These are phyloP conservation scores for Pentamera pediparva DNA, from an alignment of 53 echinoderm and acorn worm genomes.

Conservation along the genomic window DNA sequence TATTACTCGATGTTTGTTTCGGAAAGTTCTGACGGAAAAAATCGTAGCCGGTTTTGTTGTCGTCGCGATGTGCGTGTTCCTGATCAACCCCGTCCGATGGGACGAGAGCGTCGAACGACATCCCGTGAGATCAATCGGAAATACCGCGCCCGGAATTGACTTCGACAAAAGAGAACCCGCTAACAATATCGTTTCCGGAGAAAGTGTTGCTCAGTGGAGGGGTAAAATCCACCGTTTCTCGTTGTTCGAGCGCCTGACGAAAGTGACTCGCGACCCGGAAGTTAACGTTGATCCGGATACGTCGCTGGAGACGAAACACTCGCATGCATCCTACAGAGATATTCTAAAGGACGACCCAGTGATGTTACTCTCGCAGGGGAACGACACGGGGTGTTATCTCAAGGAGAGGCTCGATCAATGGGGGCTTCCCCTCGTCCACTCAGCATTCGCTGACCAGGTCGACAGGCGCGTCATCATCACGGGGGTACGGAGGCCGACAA, in stretches of 20 bases:
- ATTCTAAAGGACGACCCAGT: neutral
- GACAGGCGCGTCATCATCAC: conserved; percentile 34
- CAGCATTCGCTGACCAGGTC: conserved; percentile 46
- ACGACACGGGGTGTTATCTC: conserved; percentile 48
- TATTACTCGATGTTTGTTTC: neutral
- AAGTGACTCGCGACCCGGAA: neutral
- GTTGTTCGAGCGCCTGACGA: neutral
- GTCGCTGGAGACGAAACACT: neutral
- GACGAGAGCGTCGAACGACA: neutral
- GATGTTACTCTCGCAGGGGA: neutral
- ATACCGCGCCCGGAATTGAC: no score
- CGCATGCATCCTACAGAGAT: neutral
- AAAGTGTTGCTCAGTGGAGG: neutral
- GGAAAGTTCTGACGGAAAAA: neutral
- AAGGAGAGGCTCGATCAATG: conserved; percentile 29
- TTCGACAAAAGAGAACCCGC: no score
- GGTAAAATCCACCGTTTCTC: neutral
- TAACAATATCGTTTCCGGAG: neutral
- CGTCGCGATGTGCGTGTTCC: neutral
- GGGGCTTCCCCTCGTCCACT: conserved; percentile 55
- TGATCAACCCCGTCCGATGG: neutral
- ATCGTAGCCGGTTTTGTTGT: conserved; percentile 5
- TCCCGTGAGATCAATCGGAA: neutral
- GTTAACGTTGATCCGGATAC: neutral
- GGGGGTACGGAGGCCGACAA: conserved; percentile 42